Percentiles rank a stretch among this genome's conserved stretches.
phyloP scores from a whole-genome alignment of 1,140 invertebrate species.

The Brevipalpus yothersi region DNA sequence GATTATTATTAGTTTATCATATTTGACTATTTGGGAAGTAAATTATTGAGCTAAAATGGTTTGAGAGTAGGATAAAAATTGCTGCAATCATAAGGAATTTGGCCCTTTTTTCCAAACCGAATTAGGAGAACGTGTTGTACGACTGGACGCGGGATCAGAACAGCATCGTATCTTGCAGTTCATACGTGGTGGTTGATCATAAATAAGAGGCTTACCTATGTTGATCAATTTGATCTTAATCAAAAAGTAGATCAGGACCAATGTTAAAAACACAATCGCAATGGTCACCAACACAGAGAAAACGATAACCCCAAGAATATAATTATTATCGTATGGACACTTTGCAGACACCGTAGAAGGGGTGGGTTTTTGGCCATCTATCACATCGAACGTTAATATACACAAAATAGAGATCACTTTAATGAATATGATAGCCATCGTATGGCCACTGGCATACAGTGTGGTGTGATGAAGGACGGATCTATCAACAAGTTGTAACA shows the following conservation, averaged over 20 bases:
- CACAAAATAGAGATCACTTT: no score
- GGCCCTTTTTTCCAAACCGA: not conserved
- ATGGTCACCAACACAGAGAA: constrained; percentile 27
- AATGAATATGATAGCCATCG: no score
- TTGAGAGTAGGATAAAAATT: not conserved
- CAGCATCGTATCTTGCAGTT: not conserved
- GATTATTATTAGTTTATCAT: no score
- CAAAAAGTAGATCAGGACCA: constrained; percentile 10
- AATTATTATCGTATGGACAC: constrained; percentile 20
- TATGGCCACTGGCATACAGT: no score
- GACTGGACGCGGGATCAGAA: not conserved
- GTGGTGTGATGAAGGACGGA: no score
- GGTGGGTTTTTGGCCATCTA: no score
- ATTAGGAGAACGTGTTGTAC: not conserved
- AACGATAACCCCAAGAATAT: constrained; percentile 28
- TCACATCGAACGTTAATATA: no score
- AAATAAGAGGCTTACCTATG: not conserved
- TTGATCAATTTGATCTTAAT: constrained; percentile 3
- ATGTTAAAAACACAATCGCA: constrained; percentile 20
- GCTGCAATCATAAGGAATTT: not conserved
- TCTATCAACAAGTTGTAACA: no score
- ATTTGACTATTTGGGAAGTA: no score
- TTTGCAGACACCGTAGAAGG: not conserved
- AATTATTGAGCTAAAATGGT: no score
- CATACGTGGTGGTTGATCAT: not conserved